Evolutionary conservation across 2,797 vertebrate genomes (phyloP).

Genomic region (Podargus strigoides): DNA sequence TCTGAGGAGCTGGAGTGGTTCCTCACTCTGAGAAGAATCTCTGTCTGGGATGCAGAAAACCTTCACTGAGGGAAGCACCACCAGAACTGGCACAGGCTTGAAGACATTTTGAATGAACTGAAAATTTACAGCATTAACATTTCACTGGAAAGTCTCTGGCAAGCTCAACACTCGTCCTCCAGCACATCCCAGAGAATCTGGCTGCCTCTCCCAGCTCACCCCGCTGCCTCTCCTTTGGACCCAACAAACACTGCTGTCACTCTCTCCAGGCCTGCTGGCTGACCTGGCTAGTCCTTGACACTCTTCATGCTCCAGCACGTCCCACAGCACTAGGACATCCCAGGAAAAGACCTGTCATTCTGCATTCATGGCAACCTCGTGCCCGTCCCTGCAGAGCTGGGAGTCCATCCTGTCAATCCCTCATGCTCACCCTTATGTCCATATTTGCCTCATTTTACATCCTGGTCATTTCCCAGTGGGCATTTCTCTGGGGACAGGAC

Average conservation of each 20-base stretch:
- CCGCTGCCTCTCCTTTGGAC: rapidly evolving
- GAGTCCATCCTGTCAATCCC: not conserved
- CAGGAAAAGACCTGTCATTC: not conserved
- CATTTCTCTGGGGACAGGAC: not conserved
- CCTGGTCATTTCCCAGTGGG: not conserved
- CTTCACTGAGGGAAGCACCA: not conserved
- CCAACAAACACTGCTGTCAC: not conserved
- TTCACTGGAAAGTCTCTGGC: not conserved
- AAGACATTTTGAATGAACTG: not conserved
- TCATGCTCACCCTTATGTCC: rapidly evolving
- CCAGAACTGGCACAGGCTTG: not conserved
- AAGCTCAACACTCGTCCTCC: not conserved
- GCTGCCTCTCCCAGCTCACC: not conserved
- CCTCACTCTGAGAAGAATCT: not conserved
- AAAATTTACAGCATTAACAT: not conserved
- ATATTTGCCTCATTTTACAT: not conserved
- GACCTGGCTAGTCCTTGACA: not conserved
- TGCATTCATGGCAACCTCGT: rapidly evolving
- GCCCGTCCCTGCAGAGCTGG: not conserved
- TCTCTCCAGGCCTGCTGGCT: not conserved
- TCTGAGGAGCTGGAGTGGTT: not conserved
- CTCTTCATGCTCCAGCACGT: not conserved
- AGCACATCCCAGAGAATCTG: not conserved
- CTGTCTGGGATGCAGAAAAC: not conserved
- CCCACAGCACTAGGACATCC: not conserved